These are phyloP conservation scores for Megaceryle alcyon DNA, from an alignment of 2,797 vertebrate genomes.

Conservation along the genomic window DNA sequence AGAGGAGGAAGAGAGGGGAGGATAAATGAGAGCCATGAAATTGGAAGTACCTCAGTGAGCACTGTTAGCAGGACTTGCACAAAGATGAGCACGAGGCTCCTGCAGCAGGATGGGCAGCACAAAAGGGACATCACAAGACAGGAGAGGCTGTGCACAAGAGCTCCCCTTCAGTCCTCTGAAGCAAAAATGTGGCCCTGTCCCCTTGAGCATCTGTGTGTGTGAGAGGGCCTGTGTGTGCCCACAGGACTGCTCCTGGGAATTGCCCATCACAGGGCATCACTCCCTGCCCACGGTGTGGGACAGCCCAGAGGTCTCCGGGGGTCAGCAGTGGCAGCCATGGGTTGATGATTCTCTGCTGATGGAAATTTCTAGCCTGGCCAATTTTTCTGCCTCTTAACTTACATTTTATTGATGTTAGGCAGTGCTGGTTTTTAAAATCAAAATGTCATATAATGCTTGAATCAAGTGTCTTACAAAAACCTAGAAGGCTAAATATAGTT, in stretches of 20 bases:
- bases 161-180: not conserved
- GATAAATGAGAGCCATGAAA: not conserved
- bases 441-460: not conserved
- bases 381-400: not conserved
- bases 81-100: not conserved
- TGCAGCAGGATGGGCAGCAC: rapidly evolving
- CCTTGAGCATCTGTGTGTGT: rapidly evolving
- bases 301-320: rapidly evolving
- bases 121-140: not conserved
- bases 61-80: not conserved
- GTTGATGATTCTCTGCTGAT: not conserved
- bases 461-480: not conserved
- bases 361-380: not conserved
- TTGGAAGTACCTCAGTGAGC: rapidly evolving
- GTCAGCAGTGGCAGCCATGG: rapidly evolving
- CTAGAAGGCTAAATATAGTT: not conserved
- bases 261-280: rapidly evolving
- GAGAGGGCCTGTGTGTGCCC: rapidly evolving
- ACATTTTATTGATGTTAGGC: not conserved
- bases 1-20: not conserved
- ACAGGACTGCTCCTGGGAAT: not conserved
- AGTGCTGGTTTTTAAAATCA: not conserved
- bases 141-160: not conserved
- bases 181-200: not conserved
- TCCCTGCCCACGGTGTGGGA: rapidly evolving